Base-by-base conservation (phyloP, 2,888 invertebrate species). In the Helicoverpa assulta region DNA sequence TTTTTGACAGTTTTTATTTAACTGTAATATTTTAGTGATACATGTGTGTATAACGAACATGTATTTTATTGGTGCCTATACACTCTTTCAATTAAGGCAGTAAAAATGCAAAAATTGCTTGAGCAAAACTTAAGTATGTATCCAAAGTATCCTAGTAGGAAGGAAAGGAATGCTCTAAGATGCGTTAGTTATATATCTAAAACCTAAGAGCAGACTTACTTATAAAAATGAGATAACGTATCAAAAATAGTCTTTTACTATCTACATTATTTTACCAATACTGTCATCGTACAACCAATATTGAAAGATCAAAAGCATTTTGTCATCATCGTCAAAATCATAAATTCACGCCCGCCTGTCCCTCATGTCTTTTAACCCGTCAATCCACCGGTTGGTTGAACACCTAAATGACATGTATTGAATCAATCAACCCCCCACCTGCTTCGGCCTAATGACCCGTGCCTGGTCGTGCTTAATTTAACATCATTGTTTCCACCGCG, bases 371-470 rank as follows among this genome's bases (percentile, higher is more conserved):
- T 65, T 33, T 43, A 64, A 78, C 78, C 77, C 62, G 78, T 73
- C 80, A 73, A 78, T 77, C 78, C 71, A 52, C 52, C 81, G 86
- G 83, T 83, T 78, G 86, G 88, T 82, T 86, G 87, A 72, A 21
- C 85, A 76, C 81, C 78, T 88, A 88, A 90, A 88, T 86, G 86
- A 85, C 84, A 84, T 77, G 82, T 79, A 78, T 75, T 83, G 86
- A 89, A 92, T 92, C 92, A 92, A 92, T 92, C 92, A 92, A 82
- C 89, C 83, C 82, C 78, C 85, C 91, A 91, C 92, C 90, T 90
- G 85, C 78, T 80, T 71, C 74, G 71, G 57, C 76, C 88, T 91
- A 93, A 93, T 93, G 92, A 89, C 86, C 91, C 92, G 80, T 87
- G 86, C 86, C 89, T 83, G 86, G 89, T 89, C 89, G 89, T 88